Conservation (phyloP, 2,888 invertebrate genomes). For the Philaethria dido region DNA sequence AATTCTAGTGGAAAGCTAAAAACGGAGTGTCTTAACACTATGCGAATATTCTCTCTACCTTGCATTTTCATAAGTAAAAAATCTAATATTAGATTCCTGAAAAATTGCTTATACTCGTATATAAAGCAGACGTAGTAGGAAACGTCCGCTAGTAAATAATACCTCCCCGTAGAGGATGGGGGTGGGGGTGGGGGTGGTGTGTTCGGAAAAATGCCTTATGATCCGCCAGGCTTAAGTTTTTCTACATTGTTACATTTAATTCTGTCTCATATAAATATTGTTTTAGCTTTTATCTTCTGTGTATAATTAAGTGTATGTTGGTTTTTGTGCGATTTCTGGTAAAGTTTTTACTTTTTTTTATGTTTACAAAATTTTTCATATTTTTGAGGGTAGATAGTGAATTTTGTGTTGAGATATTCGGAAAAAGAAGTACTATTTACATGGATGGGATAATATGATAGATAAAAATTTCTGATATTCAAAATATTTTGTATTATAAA, state of each 20-base stretch:
- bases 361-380: background rate
- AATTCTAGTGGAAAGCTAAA: no score
- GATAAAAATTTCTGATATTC: no score
- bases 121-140: conserved; percentile 27
- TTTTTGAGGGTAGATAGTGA: no score
- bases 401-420: no score
- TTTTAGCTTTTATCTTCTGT: conserved; percentile 26
- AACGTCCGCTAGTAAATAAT: conserved; percentile 30
- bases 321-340: background rate
- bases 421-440: no score
- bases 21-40: no score
- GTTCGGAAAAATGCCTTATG: conserved; percentile 83
- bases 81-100: background rate
- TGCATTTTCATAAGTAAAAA: no score
- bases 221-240: conserved; percentile 68
- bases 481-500: no score
- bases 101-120: conserved; percentile 25
- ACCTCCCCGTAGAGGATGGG: conserved; percentile 46
- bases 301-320: background rate
- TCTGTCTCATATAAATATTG: conserved; percentile 38
- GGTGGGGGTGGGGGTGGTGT: conserved; percentile 60
- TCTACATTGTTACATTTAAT: conserved; percentile 43
- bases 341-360: background rate
- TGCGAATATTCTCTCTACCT: no score
- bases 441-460: no score